These are phyloP conservation scores for Macroglossus sobrinus DNA, from an alignment of 2,113 vertebrate genomes.

Conservation along the genomic window DNA sequence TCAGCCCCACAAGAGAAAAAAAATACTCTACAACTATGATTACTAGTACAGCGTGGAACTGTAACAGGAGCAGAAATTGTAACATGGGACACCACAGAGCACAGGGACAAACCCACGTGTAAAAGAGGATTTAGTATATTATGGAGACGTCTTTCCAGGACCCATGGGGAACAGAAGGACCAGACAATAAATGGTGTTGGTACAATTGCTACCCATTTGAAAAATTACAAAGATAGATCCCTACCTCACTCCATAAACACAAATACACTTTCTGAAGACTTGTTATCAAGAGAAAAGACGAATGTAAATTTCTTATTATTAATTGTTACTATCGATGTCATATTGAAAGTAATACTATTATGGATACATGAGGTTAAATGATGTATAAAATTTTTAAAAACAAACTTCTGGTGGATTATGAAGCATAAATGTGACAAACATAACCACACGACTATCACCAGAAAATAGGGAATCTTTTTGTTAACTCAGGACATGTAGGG, in stretches of 20 bases:
- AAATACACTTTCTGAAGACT: neutral
- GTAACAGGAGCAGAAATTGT: neutral
- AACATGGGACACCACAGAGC: neutral
- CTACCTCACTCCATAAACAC: neutral
- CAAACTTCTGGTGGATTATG: neutral
- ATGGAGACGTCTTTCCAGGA: neutral
- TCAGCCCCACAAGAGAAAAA: neutral
- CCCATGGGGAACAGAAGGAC: neutral
- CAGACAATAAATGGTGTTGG: neutral
- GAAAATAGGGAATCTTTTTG: neutral
- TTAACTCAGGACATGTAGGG: neutral
- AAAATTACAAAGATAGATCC: neutral
- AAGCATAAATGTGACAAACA: neutral
- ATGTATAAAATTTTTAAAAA: neutral
- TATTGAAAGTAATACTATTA: neutral
- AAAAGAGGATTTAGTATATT: neutral
- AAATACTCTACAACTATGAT: neutral
- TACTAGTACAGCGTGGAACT: neutral
- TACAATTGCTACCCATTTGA: neutral
- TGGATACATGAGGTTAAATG: too few relatives aligned
- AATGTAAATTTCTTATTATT: neutral
- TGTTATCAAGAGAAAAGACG: neutral
- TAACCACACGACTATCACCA: neutral
- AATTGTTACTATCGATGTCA: neutral
- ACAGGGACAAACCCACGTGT: neutral